Conservation (phyloP, 1,140 invertebrate species). For the Saccostrea cuccullata region DNA sequence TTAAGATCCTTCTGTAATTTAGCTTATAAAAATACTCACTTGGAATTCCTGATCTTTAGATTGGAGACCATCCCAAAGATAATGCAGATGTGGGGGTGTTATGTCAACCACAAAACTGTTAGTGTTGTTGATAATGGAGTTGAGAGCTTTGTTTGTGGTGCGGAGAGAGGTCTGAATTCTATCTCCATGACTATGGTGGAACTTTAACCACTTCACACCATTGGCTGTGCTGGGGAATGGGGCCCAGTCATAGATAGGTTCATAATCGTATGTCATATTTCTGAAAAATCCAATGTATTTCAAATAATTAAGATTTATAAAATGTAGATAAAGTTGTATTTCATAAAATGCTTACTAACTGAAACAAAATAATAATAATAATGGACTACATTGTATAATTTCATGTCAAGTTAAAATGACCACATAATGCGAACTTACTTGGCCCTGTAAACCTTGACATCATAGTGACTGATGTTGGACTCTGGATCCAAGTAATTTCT, state of each 20-base stretch:
- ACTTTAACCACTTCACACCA: conserved; percentile 58
- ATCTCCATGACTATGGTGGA: conserved; percentile 63
- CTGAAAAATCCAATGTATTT: not conserved
- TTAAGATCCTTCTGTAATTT: not conserved
- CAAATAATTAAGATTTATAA: too few relatives aligned
- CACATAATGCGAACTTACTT: not conserved
- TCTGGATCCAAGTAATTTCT: conserved; percentile 63
- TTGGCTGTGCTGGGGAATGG: conserved; percentile 43
- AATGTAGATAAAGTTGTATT: too few relatives aligned
- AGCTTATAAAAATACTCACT: conserved; percentile 8
- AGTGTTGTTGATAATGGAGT: conserved; percentile 45
- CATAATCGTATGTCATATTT: conserved; percentile 42
- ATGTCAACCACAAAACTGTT: conserved; percentile 64
- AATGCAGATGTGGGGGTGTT: conserved; percentile 55
- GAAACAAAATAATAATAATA: not conserved
- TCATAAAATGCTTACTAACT: too few relatives aligned
- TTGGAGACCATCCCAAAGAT: conserved; percentile 57
- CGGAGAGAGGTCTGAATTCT: conserved; percentile 55
- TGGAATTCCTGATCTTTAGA: conserved; percentile 38
- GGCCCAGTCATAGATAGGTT: conserved; percentile 54
- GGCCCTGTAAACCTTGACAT: conserved; percentile 56
- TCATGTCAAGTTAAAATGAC: not conserved
- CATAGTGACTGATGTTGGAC: conserved; percentile 63
- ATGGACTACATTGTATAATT: not conserved
- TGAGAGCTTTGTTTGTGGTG: conserved; percentile 60